phyloP scores from a whole-genome alignment of 2,797 vertebrate genomes.

The Karalla daura region DNA sequence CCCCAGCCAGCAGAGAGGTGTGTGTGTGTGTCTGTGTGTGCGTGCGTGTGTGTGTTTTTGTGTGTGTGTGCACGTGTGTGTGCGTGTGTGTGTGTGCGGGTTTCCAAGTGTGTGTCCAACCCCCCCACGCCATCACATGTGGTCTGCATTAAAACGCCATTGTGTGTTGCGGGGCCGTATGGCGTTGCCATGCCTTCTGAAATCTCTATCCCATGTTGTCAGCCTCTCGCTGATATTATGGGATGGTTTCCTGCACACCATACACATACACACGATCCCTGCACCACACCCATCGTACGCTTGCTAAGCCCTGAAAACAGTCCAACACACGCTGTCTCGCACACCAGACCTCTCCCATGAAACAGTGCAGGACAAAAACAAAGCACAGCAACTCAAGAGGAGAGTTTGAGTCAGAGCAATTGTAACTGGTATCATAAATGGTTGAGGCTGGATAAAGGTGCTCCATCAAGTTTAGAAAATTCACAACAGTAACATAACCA shows the following conservation, averaged over 20 bases:
- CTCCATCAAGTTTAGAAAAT: too few species aligned
- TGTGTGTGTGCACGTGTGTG: slow-evolving; percentile 15
- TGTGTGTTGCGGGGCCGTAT: slow-evolving; percentile 49
- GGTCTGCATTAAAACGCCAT: slow-evolving; percentile 68
- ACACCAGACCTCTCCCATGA: neutral
- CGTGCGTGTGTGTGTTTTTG: slow-evolving; percentile 30
- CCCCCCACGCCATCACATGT: slow-evolving; percentile 64
- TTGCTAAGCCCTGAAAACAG: slow-evolving; percentile 19
- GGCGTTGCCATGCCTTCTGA: slow-evolving; percentile 48
- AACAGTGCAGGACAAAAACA: neutral
- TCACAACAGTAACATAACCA: too few species aligned
- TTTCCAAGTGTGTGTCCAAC: slow-evolving; percentile 7
- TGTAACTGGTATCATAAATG: too few species aligned
- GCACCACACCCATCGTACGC: slow-evolving; percentile 39
- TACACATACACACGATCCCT: slow-evolving; percentile 19
- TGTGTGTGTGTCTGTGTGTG: slow-evolving; percentile 27
- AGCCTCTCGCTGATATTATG: slow-evolving; percentile 53
- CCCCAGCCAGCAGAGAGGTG: slow-evolving; percentile 13
- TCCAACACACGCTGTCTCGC: neutral
- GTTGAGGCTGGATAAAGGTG: too few species aligned
- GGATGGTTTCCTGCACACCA: slow-evolving; percentile 33
- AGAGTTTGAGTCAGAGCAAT: neutral
- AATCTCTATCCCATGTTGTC: slow-evolving; percentile 66
- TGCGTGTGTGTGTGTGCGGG: slow-evolving; percentile 19
- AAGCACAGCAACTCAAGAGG: neutral